Conservation (phyloP, 1,140 invertebrate species). For the Apis florea region DNA sequence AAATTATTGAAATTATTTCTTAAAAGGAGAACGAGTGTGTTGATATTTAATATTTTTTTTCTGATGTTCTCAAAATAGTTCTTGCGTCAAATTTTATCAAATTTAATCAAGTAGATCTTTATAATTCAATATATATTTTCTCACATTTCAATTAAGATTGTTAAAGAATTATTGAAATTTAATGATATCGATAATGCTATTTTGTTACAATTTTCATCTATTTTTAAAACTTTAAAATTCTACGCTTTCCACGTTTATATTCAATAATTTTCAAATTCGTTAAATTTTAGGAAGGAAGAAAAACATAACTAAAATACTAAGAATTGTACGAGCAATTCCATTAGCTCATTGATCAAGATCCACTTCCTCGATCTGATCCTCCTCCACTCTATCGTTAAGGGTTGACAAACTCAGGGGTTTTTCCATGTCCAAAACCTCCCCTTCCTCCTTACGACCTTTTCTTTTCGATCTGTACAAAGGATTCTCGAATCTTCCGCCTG, state of each 20-base stretch:
- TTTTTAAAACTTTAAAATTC: neutral
- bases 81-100: neutral
- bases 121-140: neutral
- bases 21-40: too few relatives aligned
- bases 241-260: too few relatives aligned
- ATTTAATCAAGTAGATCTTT: neutral
- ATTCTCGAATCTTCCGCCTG: slow-evolving; percentile 74
- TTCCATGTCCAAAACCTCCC: slow-evolving; percentile 60
- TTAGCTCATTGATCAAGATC: slow-evolving; percentile 62
- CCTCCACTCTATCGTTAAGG: slow-evolving; percentile 51
- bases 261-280: too few relatives aligned
- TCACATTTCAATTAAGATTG: slow-evolving; percentile 6
- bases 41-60: too few relatives aligned
- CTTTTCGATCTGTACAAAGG: slow-evolving; percentile 73
- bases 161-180: neutral
- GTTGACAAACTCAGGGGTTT: slow-evolving; percentile 64
- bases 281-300: neutral
- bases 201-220: neutral
- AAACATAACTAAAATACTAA: too few relatives aligned
- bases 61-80: neutral
- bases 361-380: slow-evolving; percentile 59
- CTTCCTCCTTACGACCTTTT: slow-evolving; percentile 29
- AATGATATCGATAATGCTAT: neutral
- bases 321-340: neutral
- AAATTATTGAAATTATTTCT: too few relatives aligned